Conservation (phyloP, 1,140 invertebrate genomes). For the Caenorhabditis remanei region DNA sequence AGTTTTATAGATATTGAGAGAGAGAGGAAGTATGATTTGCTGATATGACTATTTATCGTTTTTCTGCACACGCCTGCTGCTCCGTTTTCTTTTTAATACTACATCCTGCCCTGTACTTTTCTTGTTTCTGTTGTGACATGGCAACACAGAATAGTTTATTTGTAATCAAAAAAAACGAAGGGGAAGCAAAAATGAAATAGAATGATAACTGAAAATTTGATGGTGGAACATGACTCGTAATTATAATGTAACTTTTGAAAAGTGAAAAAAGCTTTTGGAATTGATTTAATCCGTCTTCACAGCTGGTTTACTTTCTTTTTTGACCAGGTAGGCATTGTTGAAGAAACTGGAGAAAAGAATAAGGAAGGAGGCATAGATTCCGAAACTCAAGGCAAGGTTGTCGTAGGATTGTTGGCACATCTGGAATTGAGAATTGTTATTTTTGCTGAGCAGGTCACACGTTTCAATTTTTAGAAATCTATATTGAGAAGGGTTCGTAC, state of each 20-base stretch:
- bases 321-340: slow-evolving; percentile 77
- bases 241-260: slow-evolving; percentile 19
- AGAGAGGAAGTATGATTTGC: too few species aligned
- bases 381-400: slow-evolving; percentile 88
- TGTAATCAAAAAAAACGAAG: too few species aligned
- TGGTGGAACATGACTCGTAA: slow-evolving; percentile 21
- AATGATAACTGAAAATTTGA: neutral
- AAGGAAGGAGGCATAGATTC: slow-evolving; percentile 87
- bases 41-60: too few species aligned
- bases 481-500: too few species aligned
- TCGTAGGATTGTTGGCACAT: slow-evolving; percentile 87
- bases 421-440: slow-evolving; percentile 79
- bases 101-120: too few species aligned
- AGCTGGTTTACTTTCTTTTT: slow-evolving; percentile 41
- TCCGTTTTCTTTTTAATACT: too few species aligned
- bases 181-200: too few species aligned
- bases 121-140: too few species aligned
- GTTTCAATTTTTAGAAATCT: too few species aligned
- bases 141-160: too few species aligned
- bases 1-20: too few species aligned
- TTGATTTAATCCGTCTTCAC: slow-evolving; percentile 19
- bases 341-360: slow-evolving; percentile 80
- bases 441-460: slow-evolving; percentile 78
- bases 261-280: neutral
- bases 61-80: too few species aligned